Evolutionary conservation across 2,888 invertebrate species (phyloP), one percentile per base, ranked within the genome.

Genomic region (Athetis lepigone): DNA sequence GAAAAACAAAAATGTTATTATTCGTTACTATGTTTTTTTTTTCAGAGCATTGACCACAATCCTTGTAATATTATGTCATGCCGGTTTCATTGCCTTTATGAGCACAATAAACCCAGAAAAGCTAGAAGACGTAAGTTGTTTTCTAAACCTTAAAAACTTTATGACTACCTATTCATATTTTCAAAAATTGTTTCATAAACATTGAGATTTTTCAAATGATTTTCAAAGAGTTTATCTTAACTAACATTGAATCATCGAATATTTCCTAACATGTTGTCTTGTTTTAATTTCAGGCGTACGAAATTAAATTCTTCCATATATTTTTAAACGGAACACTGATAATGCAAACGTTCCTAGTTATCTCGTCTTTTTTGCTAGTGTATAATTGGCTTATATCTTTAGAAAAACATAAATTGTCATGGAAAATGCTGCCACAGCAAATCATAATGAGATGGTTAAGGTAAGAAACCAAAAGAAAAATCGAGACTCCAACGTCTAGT

Each of bases 281-380:
- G 11, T 37, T 42, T 23, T 23, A 0, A 40, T 67, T 75, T 18
- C 58, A 81, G 81, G 1, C 16, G 3, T 40, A 42, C n/a, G 7
- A 43, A 0, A 2, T 1, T 4, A 23, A 42, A 13, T 0, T 2
- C 0, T 0, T 4, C 0, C 40, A 49, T 2, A 18, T 70, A 0
- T 0, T 85, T 2, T 1, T 75, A 1, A 85, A 79, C 57, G 88
- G 81, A 0, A 18, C 81, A 2, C 16, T 83, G 3, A 42, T 81
- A 6, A 77, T 88, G 65, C 87, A 88, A 60, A 74, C 77, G 0
- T 87, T 82, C 58, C 77, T 89, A 45, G 11, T 85, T 1, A 63
- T 85, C 8, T 83, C 87, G 0, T 83, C 85, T 0, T 79, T 86
- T 9, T 63, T 89, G 16, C 55, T 88, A n/a, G 73, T 81, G 0